These are phyloP conservation scores for Datnioides undecimradiatus DNA, from an alignment of 2,113 vertebrate species.

Conservation along the genomic window DNA sequence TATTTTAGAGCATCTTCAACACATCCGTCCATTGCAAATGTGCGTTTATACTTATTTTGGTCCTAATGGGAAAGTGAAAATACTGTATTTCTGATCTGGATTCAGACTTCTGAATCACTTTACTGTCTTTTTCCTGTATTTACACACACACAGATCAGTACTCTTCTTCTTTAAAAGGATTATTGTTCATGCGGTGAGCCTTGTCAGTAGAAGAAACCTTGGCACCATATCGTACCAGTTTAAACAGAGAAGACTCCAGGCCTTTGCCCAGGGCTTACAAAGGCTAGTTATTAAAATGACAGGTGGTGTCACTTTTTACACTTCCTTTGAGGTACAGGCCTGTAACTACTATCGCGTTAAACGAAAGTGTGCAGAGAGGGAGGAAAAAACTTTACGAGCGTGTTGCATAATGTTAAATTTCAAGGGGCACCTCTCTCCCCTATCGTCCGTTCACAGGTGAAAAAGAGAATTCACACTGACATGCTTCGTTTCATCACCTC, in stretches of 20 bases:
- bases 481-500: slow-evolving; percentile 26
- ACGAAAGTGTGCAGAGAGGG: slow-evolving; percentile 41
- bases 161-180: neutral
- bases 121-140: neutral
- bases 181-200: neutral
- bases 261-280: slow-evolving; percentile 45
- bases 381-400: slow-evolving; percentile 49
- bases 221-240: slow-evolving; percentile 1
- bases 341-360: slow-evolving; percentile 55
- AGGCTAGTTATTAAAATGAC: slow-evolving; percentile 70
- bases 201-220: neutral
- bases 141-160: neutral
- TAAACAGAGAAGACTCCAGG: slow-evolving; percentile 24
- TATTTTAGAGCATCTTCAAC: slow-evolving; percentile 6
- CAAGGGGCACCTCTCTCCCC: slow-evolving; percentile 12
- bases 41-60: neutral
- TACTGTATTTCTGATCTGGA: neutral
- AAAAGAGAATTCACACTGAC: slow-evolving; percentile 41
- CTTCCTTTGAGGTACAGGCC: slow-evolving; percentile 64
- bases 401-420: slow-evolving; percentile 54
- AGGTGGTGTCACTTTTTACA: slow-evolving; percentile 70
- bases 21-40: neutral
- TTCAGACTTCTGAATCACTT: no score
- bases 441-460: slow-evolving; percentile 36
- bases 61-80: neutral